Percentiles rank a stretch among this genome's conserved stretches.
phyloP scores from a whole-genome alignment of 2,113 vertebrate genomes.

The Peromyscus californicus region DNA sequence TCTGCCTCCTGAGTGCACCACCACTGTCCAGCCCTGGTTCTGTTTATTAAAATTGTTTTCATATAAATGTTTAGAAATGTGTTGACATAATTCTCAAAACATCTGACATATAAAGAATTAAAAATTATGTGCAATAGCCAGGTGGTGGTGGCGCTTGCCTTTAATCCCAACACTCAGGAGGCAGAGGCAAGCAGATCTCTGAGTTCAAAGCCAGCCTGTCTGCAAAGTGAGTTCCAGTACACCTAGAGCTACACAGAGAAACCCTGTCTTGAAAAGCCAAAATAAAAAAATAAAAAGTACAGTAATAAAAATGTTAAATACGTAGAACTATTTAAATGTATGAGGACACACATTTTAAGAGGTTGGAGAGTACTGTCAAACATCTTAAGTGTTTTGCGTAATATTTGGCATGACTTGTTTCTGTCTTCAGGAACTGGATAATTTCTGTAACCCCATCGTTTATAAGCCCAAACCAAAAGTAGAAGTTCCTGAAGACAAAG shows the following conservation, averaged over 20 bases:
- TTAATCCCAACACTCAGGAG: background rate
- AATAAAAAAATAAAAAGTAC: background rate
- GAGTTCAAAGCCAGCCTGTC: background rate
- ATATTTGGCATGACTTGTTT: constrained; percentile 35
- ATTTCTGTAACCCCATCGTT: constrained; percentile 92
- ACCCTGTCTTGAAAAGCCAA: background rate
- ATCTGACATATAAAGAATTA: constrained; percentile 34
- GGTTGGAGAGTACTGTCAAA: background rate
- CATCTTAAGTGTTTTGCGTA: background rate
- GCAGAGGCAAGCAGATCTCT: background rate
- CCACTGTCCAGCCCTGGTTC: background rate
- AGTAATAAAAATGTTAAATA: background rate
- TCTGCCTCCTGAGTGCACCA: too few relatives aligned
- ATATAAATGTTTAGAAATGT: constrained; percentile 52
- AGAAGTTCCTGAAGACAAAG: constrained; percentile 89
- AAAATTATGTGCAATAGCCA: background rate
- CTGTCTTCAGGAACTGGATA: constrained; percentile 92
- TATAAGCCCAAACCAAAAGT: constrained; percentile 93
- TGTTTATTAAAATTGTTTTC: constrained; percentile 29
- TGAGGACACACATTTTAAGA: background rate
- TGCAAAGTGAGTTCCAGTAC: background rate
- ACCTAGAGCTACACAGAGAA: background rate
- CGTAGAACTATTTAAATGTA: background rate
- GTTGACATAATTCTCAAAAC: constrained; percentile 26
- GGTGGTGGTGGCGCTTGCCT: background rate